Percentiles rank a stretch among this genome's conserved stretches.
phyloP scores from a whole-genome alignment of 2,113 vertebrate species.

The Oreochromis aureus region DNA sequence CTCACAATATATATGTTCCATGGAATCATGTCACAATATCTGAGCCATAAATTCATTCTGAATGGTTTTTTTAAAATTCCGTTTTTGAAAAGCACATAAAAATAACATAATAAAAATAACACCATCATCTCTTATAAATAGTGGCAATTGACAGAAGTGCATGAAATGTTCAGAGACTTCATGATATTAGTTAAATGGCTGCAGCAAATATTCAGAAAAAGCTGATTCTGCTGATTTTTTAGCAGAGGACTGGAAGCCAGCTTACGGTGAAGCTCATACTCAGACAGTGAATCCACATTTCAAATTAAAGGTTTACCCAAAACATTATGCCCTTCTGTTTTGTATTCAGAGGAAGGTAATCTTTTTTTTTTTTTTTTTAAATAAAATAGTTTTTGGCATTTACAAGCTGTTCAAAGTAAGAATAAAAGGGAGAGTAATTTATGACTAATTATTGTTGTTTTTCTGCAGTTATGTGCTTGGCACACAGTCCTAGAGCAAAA shows the following conservation, averaged over 20 bases:
- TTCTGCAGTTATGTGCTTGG: not conserved
- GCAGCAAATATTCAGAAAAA: not conserved
- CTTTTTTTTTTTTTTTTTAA: too few species aligned
- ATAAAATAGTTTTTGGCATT: not conserved
- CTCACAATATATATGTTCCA: not conserved
- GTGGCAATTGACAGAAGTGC: not conserved
- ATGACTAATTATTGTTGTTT: not conserved
- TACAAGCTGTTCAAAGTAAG: not conserved
- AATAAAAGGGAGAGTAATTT: not conserved
- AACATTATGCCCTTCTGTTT: not conserved
- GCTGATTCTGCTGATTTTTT: not conserved
- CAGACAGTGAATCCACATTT: not conserved
- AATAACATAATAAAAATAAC: not conserved
- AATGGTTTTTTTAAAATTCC: not conserved
- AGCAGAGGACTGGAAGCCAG: not conserved
- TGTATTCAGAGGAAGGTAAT: not conserved
- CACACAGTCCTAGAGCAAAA: not conserved
- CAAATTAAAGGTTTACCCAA: not conserved
- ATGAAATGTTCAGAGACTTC: not conserved
- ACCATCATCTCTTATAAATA: not conserved
- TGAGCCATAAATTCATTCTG: not conserved
- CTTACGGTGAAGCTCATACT: not conserved
- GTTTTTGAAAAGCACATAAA: not conserved
- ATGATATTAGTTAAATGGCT: not conserved
- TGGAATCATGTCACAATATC: not conserved